Evolutionary conservation across 2,797 vertebrate species (phyloP).

Genomic region (Siniperca undulata): DNA sequence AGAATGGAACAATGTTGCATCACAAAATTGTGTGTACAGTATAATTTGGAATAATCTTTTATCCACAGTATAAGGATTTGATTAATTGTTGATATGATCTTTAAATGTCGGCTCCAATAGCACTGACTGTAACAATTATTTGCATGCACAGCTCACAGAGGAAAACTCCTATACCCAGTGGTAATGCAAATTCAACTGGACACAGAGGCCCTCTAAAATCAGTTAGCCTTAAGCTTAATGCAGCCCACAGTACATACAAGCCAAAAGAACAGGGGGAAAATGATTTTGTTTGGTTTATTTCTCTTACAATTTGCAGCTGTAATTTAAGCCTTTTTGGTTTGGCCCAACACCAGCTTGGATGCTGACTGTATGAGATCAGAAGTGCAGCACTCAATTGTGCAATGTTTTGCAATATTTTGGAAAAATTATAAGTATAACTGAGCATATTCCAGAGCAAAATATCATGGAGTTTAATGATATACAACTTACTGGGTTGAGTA

Average conservation of each 20-base stretch:
- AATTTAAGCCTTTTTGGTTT: constrained; percentile 46
- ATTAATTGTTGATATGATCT: constrained; percentile 23
- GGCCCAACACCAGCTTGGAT: constrained; percentile 24
- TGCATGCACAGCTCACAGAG: constrained; percentile 14
- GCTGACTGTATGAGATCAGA: constrained; percentile 22
- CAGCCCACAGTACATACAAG: neutral
- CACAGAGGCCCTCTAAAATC: constrained; percentile 15
- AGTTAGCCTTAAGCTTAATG: constrained; percentile 18
- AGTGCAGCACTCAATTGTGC: neutral
- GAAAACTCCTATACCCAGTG: neutral
- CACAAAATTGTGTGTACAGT: neutral
- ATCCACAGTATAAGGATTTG: neutral
- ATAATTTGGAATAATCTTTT: neutral
- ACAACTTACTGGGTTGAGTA: constrained; percentile 3
- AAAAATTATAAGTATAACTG: neutral
- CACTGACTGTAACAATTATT: constrained; percentile 4
- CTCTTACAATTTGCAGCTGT: constrained; percentile 25
- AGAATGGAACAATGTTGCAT: neutral
- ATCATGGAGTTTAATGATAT: neutral
- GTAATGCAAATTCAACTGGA: constrained; percentile 24
- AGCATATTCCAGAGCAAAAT: neutral
- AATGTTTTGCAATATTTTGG: constrained; percentile 35
- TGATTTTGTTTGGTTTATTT: constrained; percentile 17
- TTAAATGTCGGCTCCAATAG: constrained; percentile 28
- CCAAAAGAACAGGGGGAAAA: neutral